Conservation (phyloP, 1,140 invertebrate genomes). For the Pogonomyrmex barbatus region DNA sequence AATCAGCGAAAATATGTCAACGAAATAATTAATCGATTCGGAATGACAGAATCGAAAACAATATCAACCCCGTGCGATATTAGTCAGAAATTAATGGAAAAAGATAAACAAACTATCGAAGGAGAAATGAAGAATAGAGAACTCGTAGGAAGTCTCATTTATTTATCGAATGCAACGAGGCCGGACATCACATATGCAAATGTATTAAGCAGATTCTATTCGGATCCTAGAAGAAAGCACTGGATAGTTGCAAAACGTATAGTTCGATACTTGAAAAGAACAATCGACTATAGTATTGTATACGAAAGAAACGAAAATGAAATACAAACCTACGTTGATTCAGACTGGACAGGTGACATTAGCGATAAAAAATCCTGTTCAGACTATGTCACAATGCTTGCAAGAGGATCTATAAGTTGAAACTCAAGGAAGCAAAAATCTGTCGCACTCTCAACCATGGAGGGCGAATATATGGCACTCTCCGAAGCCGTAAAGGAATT, state of each 20-base stretch:
- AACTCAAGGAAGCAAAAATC: conserved; percentile 50
- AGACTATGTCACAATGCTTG: conserved; percentile 65
- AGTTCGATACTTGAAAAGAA: background rate
- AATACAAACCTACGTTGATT: background rate
- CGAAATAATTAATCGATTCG: background rate
- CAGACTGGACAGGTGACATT: background rate
- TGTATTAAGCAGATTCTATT: background rate
- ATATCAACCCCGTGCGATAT: background rate
- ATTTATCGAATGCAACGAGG: background rate
- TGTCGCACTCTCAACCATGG: conserved; percentile 76
- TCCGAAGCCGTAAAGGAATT: background rate
- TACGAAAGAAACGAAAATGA: background rate
- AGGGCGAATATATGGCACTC: conserved; percentile 53
- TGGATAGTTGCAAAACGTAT: background rate
- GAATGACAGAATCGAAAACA: background rate
- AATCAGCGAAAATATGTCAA: background rate
- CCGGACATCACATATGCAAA: background rate
- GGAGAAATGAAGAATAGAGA: background rate
- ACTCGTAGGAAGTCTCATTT: background rate
- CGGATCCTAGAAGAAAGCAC: background rate
- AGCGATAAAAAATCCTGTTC: conserved; percentile 61
- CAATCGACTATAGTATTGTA: background rate
- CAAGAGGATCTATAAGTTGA: conserved; percentile 64
- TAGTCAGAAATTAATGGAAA: background rate
- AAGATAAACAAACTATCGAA: background rate